These are phyloP conservation scores for Myrmecobius fasciatus DNA, from an alignment of 2,113 vertebrate genomes.

Conservation along the genomic window DNA sequence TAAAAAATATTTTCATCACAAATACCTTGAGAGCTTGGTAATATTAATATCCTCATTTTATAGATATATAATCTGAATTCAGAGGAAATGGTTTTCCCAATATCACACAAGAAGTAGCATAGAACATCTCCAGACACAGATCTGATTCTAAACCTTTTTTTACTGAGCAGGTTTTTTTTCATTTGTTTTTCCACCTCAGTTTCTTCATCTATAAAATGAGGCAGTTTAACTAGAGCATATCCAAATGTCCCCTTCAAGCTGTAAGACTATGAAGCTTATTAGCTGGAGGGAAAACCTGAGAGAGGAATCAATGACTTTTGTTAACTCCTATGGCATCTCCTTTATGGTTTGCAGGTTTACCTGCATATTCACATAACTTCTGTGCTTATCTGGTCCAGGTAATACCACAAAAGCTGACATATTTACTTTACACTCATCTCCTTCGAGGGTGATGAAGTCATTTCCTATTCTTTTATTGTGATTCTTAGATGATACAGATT, in stretches of 20 bases:
- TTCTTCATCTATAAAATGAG: slow-evolving; percentile 19
- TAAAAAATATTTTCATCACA: not conserved
- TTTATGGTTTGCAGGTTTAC: not conserved
- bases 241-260: not conserved
- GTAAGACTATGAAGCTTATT: not conserved
- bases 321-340: not conserved
- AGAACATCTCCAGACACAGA: not conserved
- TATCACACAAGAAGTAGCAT: not conserved
- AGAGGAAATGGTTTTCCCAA: not conserved
- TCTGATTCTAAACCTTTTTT: slow-evolving; percentile 5
- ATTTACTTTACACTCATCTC: not conserved
- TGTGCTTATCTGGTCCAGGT: not conserved
- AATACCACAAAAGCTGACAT: not conserved
- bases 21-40: not conserved
- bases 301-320: not conserved
- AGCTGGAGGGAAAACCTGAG: not conserved
- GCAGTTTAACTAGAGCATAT: not conserved
- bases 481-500: slow-evolving; percentile 13
- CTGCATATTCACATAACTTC: not conserved
- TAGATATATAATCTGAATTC: not conserved
- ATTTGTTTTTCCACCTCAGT: not conserved
- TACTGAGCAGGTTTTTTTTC: not conserved
- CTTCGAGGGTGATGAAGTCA: slow-evolving; percentile 12
- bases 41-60: not conserved
- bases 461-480: slow-evolving; percentile 15